Evolutionary conservation across 2,113 vertebrate genomes (phyloP), one percentile per base, ranked within the genome.

Genomic region (Anas platyrhynchos): DNA sequence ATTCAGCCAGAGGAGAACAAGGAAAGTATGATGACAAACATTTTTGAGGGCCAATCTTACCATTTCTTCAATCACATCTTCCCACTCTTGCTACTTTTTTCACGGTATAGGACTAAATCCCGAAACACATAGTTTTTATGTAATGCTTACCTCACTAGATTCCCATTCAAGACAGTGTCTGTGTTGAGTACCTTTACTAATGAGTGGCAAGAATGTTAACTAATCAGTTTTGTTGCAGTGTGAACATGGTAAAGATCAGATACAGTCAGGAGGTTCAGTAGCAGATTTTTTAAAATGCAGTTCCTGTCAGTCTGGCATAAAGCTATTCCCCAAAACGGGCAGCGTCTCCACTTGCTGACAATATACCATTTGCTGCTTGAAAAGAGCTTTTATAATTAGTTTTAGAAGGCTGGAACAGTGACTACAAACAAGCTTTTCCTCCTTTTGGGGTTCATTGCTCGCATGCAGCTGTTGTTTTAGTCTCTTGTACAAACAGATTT

Each of bases 381-480:
- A 66, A 25, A 88, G 62, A 83, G 46, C 75, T 82, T 88, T 89
- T 50, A 21, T 43, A 48, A 63, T 83, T 88, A 44, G 26, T 87
- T 85, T 92, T 50, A 69, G 56, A 68, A 91, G 80, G 32, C 65
- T 93, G 31, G 29, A 93, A 38, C 13, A 79, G 56, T 44, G 34
- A 89, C 56, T 86, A 56, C 15, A 69, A 72, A 77, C 56, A 56
- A 82, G 22, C 6, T 81, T 93, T 43, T 20, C 32, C 84, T 84
- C 76, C 81, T 93, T 89, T 86, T 78, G 58, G 59, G 74, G 56
- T 55, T 94, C 26, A 21, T 79, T 78, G 46, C 61, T 87, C 38
- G 79, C 27, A 25, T 48, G 93, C 91, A 97, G 96, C 96, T 98
- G 95, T 96, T 97, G 75, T 86, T 86, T 95, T 66, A 94, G 86